These are phyloP conservation scores for Cyphomyrus discorhynchus DNA, from an alignment of 2,113 vertebrate species.

Conservation along the genomic window DNA sequence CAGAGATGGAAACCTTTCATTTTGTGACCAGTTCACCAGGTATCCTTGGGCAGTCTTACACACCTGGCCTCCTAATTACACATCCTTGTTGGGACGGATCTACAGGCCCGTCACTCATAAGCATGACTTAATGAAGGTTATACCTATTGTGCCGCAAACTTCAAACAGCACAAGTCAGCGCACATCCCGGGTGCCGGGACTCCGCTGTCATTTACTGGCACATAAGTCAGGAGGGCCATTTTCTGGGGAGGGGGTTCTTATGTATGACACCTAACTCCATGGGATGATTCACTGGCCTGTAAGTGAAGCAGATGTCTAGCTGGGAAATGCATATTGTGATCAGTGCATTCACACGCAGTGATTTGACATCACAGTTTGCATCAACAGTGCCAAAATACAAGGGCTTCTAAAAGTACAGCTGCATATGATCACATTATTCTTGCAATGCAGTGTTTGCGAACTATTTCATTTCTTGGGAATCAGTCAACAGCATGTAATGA, in stretches of 20 bases:
- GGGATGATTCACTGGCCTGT: background rate
- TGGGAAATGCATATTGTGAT: background rate
- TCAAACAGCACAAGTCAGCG: background rate
- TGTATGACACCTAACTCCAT: background rate
- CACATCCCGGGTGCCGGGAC: background rate
- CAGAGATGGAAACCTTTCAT: background rate
- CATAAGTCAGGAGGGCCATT: background rate
- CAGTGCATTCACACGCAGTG: background rate
- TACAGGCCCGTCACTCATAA: background rate
- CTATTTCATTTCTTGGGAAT: background rate
- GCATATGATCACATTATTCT: background rate
- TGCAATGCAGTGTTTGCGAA: background rate
- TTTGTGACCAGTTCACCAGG: background rate
- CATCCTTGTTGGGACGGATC: background rate
- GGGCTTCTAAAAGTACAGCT: background rate
- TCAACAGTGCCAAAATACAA: background rate
- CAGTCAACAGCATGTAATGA: background rate
- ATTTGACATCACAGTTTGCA: background rate
- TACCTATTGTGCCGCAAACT: background rate
- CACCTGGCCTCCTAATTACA: constrained; percentile 4
- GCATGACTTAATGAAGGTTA: background rate
- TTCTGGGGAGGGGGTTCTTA: background rate
- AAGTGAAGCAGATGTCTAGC: background rate
- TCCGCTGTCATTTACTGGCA: background rate
- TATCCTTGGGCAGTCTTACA: background rate